phyloP scores from a whole-genome alignment of 2,113 vertebrate genomes.

The Oxygymnocypris stewartii region DNA sequence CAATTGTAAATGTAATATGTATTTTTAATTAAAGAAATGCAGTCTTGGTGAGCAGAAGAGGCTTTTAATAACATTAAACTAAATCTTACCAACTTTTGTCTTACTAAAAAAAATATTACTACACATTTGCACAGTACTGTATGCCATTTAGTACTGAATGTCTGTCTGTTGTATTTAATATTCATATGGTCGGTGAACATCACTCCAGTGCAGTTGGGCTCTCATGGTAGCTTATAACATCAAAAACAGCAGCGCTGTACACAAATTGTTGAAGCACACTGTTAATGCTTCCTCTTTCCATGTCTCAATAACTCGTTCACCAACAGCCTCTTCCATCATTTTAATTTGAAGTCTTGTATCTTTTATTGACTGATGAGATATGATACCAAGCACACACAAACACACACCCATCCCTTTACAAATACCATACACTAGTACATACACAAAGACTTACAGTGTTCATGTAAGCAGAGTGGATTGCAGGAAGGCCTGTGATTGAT shows the following conservation, averaged over 20 bases:
- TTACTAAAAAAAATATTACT: too few relatives aligned
- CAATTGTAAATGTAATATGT: not conserved
- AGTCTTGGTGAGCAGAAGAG: not conserved
- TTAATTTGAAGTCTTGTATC: conserved; percentile 62
- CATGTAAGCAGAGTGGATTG: conserved; percentile 1
- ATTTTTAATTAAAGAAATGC: not conserved
- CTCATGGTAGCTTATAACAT: conserved; percentile 22
- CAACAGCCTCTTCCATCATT: conserved; percentile 54
- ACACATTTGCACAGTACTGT: not conserved
- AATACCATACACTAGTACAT: conserved; percentile 1
- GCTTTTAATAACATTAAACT: not conserved
- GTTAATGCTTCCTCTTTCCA: conserved; percentile 60
- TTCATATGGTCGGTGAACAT: not conserved
- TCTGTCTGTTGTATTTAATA: not conserved
- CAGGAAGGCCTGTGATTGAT: conserved; percentile 29
- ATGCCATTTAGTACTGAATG: not conserved
- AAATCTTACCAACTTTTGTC: not conserved
- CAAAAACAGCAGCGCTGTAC: not conserved
- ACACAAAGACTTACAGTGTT: conserved; percentile 28
- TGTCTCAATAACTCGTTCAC: conserved; percentile 52
- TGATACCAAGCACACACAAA: conserved; percentile 30
- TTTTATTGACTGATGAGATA: conserved; percentile 61
- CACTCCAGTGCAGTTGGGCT: not conserved
- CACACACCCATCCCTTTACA: not conserved
- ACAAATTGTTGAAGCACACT: conserved; percentile 17